These are phyloP conservation scores for Philotrypesis tridentata DNA, from an alignment of 1,140 invertebrate genomes.

Conservation along the genomic window DNA sequence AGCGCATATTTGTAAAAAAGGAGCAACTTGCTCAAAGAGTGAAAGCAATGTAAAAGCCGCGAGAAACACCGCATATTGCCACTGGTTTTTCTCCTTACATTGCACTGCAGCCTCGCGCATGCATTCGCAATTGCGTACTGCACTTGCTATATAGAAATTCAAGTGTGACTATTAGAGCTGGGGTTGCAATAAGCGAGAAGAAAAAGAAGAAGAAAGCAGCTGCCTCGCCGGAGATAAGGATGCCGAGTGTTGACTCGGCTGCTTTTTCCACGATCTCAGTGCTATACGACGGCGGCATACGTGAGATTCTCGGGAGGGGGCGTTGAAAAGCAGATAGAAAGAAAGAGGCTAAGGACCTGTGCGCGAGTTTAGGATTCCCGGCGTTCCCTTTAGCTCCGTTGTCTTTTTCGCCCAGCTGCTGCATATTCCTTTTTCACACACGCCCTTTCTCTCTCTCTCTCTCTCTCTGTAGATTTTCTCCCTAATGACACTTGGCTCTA, in stretches of 20 bases:
- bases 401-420: neutral
- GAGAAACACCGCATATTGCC: too few relatives aligned
- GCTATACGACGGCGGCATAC: neutral
- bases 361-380: neutral
- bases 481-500: neutral
- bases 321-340: neutral
- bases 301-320: constrained; percentile 19
- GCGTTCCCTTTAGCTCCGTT: constrained; percentile 14
- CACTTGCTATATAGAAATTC: too few relatives aligned
- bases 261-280: constrained; percentile 16
- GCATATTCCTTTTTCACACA: neutral
- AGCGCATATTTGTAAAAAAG: too few relatives aligned
- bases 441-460: neutral
- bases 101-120: too few relatives aligned
- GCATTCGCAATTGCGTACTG: too few relatives aligned
- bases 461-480: neutral
- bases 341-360: constrained; percentile 3
- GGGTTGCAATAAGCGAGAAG: neutral
- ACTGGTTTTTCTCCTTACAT: too few relatives aligned
- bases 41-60: too few relatives aligned
- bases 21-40: too few relatives aligned
- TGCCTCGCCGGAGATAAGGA: too few relatives aligned
- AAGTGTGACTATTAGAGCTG: too few relatives aligned
- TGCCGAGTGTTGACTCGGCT: constrained; percentile 24
- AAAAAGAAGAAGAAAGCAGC: neutral